Conservation (phyloP, 1,140 invertebrate species). For the Megathymus violae region DNA sequence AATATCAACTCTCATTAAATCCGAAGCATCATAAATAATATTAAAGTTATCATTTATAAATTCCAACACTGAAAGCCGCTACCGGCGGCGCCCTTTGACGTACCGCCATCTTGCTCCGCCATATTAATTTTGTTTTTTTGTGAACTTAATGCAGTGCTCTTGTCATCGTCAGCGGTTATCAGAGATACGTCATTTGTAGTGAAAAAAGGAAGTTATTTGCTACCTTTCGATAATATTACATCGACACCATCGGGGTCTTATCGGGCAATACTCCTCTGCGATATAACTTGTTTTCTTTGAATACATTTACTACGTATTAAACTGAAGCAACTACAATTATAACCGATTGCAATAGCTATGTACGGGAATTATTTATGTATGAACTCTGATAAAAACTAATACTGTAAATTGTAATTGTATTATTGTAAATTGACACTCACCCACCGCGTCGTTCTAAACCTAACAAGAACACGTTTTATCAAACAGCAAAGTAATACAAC, state of each 20-base stretch:
- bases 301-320: background rate
- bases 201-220: conserved; percentile 59
- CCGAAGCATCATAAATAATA: conserved; percentile 69
- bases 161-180: conserved; percentile 72
- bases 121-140: conserved; percentile 71
- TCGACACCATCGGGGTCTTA: conserved; percentile 23
- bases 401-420: too few species aligned
- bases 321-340: too few species aligned
- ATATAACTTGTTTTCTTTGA: too few species aligned
- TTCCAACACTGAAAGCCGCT: conserved; percentile 68
- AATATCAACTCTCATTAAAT: conserved; percentile 61
- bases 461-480: too few species aligned
- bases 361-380: too few species aligned
- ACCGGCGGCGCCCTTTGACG: conserved; percentile 74
- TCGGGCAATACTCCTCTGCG: background rate
- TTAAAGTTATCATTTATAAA: conserved; percentile 82
- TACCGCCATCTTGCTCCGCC: conserved; percentile 70
- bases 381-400: too few species aligned
- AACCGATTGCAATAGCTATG: too few species aligned
- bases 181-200: conserved; percentile 48
- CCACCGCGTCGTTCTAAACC: too few species aligned
- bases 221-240: conserved; percentile 51
- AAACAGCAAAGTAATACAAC: too few species aligned
- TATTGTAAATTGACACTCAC: too few species aligned
- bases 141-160: conserved; percentile 72